Percentiles rank a stretch among this genome's conserved stretches.
These are phyloP conservation scores for Pelobates fuscus DNA, from an alignment of 2,113 vertebrate species.

Conservation along the genomic window DNA sequence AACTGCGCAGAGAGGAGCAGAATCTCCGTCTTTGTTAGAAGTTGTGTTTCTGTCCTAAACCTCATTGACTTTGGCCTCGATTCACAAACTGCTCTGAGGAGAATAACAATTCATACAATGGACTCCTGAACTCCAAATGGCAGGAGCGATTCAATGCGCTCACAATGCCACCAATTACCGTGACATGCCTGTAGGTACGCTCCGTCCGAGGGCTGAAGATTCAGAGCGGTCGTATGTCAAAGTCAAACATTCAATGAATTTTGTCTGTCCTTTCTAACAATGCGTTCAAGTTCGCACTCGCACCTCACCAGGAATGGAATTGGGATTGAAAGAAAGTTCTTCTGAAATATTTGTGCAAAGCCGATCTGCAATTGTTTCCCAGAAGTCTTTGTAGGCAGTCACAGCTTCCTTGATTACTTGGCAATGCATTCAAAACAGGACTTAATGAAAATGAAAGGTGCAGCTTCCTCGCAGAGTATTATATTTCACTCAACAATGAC, in stretches of 20 bases:
- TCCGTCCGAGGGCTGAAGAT: background rate
- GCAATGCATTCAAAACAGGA: background rate
- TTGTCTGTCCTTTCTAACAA: background rate
- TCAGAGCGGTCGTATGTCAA: background rate
- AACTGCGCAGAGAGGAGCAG: no score
- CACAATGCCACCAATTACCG: background rate
- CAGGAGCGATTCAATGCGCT: background rate
- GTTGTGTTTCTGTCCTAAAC: background rate
- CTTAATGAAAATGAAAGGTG: background rate
- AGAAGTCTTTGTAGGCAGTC: background rate
- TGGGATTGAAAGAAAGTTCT: background rate
- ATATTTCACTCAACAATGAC: background rate
- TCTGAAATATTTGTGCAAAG: background rate
- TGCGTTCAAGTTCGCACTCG: background rate
- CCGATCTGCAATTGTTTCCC: constrained; percentile 1
- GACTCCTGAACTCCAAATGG: background rate
- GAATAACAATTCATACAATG: background rate
- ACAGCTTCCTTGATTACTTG: background rate
- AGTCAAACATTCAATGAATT: background rate
- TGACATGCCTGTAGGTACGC: background rate
- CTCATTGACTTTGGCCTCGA: background rate
- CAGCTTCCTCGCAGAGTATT: background rate
- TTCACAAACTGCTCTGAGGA: background rate
- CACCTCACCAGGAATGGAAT: background rate
- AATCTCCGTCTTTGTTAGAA: background rate